A percentile compares a stretch with the other conserved stretches of the same genome.
These are phyloP conservation scores for Oreochromis spilurus DNA, from an alignment of 2,113 vertebrate genomes.

Conservation along the genomic window DNA sequence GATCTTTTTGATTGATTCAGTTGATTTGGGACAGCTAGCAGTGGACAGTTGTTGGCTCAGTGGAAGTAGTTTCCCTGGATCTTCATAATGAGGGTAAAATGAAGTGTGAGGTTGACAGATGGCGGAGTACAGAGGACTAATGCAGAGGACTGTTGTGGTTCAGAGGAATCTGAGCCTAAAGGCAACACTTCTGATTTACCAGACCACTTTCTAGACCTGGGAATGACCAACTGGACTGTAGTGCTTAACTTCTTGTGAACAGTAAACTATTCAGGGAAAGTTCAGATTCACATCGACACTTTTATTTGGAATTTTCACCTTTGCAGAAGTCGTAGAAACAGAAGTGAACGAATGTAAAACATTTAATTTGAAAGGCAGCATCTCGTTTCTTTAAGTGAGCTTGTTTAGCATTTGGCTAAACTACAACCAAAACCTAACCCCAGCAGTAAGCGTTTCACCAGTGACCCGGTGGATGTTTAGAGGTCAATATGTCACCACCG, in stretches of 20 bases:
- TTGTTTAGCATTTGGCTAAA: background rate
- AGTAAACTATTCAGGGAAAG: background rate
- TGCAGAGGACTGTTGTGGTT: background rate
- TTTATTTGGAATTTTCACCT: background rate
- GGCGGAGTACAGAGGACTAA: background rate
- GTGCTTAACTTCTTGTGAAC: background rate
- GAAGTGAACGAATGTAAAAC: background rate
- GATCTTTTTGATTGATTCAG: background rate
- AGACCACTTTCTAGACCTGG: background rate
- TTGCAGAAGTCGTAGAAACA: background rate
- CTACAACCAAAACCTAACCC: background rate
- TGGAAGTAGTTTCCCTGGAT: background rate
- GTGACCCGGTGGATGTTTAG: background rate
- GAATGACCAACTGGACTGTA: background rate
- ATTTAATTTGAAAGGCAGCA: background rate
- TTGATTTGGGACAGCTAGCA: background rate
- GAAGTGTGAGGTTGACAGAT: background rate
- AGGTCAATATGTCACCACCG: background rate
- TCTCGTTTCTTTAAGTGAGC: background rate
- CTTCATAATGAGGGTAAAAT: background rate
- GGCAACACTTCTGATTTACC: background rate
- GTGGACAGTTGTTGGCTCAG: background rate
- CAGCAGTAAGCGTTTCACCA: background rate
- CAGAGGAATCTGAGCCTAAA: background rate
- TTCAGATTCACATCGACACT: background rate